Base-by-base conservation (phyloP, 1,140 invertebrate genomes). In the Lanistes nyassanus region DNA sequence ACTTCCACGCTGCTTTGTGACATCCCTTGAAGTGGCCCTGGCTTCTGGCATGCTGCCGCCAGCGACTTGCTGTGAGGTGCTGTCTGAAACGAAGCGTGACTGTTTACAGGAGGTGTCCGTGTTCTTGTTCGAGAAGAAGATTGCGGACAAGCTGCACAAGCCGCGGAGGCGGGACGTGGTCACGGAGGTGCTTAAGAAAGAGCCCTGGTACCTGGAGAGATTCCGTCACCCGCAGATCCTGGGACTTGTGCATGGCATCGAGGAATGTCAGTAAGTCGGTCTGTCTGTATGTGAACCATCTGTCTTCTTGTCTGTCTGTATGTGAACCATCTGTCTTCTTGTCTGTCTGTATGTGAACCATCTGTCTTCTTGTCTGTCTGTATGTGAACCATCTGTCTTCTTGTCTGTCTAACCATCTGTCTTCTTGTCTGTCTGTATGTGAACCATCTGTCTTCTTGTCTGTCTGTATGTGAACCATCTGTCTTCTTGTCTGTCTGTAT, bases 101-200 rank as follows among this genome's bases (percentile, higher is more conserved):
- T 88, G 84, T 84, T 92, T 91, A 7, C 91, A 99, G 97, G 96
- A 97, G 90, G 96, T 94, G 66, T 98, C 97, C 0, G 94, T 98
- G 76, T 98, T 98, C 90, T 91, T 98, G 42, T 98, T 98, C 87
- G 97, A 99, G 87, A 98, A 98, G 87, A 93, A 94, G 76, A 93
- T 94, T 26, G 96, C 96, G 0, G 97, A 98, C 84, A 98, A 98
- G 88, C 90, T 98, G 60, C 95, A 97, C 90, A 98, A 97, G 85
- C 96, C 96, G 4, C 95, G 96, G 82, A 91, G 95, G 58, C 95
- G 97, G 85, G 96, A 98, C 85, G 94, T 93, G 7, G 95, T 99
- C 56, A 94, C 96, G 0, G 97, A 98, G 86, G 93, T 96, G 58
- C 90, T 98, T n/a, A 91, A 95, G 42, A 92, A 92, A 77, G 95